Conservation (phyloP, 2,888 invertebrate genomes). For the Calameuta pallipes region DNA sequence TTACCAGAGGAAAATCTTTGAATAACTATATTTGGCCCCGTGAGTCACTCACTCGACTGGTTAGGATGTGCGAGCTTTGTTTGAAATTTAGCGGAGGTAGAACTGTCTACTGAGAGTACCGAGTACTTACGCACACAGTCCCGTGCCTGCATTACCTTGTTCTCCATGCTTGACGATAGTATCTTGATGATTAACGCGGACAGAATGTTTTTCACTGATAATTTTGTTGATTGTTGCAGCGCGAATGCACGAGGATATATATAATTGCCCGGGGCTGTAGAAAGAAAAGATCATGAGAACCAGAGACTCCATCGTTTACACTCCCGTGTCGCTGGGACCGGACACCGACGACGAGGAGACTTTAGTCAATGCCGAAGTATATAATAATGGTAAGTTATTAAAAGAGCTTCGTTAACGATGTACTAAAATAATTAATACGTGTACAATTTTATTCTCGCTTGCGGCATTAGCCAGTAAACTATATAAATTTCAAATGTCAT, state of each 20-base stretch:
- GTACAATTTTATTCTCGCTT: neutral
- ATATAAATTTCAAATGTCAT: neutral
- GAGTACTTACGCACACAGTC: neutral
- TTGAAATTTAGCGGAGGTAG: constrained; percentile 6
- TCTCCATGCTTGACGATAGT: neutral
- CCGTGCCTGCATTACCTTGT: neutral
- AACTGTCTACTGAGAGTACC: neutral
- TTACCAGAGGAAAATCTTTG: constrained; percentile 19
- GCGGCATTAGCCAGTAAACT: neutral
- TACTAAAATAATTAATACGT: neutral
- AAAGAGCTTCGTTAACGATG: neutral
- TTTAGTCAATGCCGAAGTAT: constrained; percentile 61
- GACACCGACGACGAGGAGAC: constrained; percentile 64
- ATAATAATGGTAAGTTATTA: constrained; percentile 55
- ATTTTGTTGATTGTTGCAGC: neutral
- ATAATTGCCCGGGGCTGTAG: neutral
- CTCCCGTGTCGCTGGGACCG: constrained; percentile 61
- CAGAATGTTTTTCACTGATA: neutral
- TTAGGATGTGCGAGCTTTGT: constrained; percentile 4
- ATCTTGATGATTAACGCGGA: neutral
- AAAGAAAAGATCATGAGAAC: constrained; percentile 48
- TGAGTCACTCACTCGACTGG: constrained; percentile 36
- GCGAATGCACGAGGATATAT: neutral
- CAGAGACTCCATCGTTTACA: constrained; percentile 60
- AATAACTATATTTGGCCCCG: constrained; percentile 45